phyloP scores from a whole-genome alignment of 2,113 vertebrate species.

The Trochalopteron elliotii region DNA sequence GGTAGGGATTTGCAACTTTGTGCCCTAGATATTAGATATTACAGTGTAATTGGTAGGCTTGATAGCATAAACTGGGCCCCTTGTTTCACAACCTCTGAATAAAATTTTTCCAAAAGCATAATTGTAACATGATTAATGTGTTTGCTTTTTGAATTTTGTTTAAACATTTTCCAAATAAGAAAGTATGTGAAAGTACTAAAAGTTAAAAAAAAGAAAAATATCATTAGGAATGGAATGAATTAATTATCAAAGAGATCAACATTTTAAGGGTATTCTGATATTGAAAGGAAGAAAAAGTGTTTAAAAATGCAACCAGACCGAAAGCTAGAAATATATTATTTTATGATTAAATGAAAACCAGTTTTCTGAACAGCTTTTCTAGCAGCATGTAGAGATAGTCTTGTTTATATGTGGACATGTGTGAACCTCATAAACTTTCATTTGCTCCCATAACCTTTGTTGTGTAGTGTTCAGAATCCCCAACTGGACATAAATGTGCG shows the following conservation, averaged over 20 bases:
- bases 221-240: background rate
- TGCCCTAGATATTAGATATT: background rate
- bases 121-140: background rate
- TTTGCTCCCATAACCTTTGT: background rate
- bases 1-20: background rate
- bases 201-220: background rate
- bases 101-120: background rate
- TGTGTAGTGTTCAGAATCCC: background rate
- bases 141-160: background rate
- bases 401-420: background rate
- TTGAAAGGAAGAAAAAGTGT: background rate
- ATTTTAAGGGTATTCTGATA: background rate
- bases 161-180: background rate
- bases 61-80: fast-evolving
- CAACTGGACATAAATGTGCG: background rate
- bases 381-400: background rate
- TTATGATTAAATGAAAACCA: background rate
- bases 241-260: background rate
- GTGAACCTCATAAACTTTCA: background rate
- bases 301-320: background rate
- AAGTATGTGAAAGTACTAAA: background rate
- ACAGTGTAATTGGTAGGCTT: background rate
- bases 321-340: background rate
- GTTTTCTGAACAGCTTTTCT: background rate
- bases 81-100: background rate